These are phyloP conservation scores for Diorhabda elongata DNA, from an alignment of 1,140 invertebrate species.

Conservation along the genomic window DNA sequence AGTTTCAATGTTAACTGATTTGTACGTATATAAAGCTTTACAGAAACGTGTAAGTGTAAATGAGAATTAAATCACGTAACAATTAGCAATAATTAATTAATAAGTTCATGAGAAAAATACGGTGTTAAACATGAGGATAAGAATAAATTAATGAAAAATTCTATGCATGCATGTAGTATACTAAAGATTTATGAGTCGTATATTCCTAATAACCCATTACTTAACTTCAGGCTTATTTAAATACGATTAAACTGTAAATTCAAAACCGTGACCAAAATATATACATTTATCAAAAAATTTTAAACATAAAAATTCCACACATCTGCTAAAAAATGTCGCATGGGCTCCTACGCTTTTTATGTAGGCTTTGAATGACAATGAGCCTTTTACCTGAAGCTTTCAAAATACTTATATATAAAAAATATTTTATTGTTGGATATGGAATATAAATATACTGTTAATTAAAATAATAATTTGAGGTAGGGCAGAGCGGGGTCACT, in stretches of 20 bases:
- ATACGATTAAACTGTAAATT: constrained; percentile 8
- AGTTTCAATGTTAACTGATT: no score
- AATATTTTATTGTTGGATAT: no score
- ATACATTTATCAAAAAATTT: constrained; percentile 28
- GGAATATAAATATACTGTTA: no score
- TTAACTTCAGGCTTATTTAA: constrained; percentile 16
- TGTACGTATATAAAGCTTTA: no score
- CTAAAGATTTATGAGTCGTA: neutral
- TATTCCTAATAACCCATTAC: constrained; percentile 10
- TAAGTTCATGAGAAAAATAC: constrained; percentile 7
- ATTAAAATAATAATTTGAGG: no score
- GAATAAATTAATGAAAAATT: constrained; percentile 8
- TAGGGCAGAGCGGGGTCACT: no score
- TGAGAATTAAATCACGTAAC: no score
- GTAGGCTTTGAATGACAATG: neutral
- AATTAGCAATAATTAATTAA: constrained; percentile 17
- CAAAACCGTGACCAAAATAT: constrained; percentile 28
- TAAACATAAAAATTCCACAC: constrained; percentile 11
- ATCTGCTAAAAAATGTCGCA: neutral
- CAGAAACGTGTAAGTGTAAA: no score
- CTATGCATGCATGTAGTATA: neutral
- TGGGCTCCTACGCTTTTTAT: neutral
- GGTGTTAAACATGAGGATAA: constrained; percentile 4
- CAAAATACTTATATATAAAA: no score
- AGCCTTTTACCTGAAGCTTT: neutral